phyloP scores from a whole-genome alignment of 2,888 invertebrate genomes.

The Parnassius glacialis region DNA sequence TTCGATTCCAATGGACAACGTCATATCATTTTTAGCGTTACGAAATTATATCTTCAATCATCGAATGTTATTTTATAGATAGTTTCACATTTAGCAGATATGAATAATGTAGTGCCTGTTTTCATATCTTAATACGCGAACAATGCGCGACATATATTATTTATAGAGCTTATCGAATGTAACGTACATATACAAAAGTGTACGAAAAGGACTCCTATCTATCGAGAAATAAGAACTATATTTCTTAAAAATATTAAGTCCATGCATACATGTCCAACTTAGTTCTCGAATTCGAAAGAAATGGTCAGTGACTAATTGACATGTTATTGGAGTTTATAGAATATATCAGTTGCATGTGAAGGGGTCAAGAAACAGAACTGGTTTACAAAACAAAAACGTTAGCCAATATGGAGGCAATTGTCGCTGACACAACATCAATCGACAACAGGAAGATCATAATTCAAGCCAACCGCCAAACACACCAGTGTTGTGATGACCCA shows the following conservation, averaged over 20 bases:
- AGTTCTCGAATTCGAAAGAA: background rate
- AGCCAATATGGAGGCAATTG: slow-evolving; percentile 21
- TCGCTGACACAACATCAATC: slow-evolving; percentile 16
- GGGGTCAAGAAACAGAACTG: slow-evolving; percentile 16
- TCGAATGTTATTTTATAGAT: slow-evolving; percentile 39
- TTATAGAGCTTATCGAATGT: slow-evolving; percentile 3
- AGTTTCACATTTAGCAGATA: slow-evolving; percentile 37
- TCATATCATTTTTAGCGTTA: slow-evolving; percentile 1
- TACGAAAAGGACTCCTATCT: background rate
- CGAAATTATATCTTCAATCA: slow-evolving; percentile 30
- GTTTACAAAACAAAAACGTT: slow-evolving; percentile 22
- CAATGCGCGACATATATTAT: slow-evolving; percentile 22
- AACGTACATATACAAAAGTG: no score
- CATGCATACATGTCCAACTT: no score
- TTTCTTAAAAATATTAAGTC: no score
- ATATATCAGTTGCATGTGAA: slow-evolving; percentile 6
- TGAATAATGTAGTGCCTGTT: slow-evolving; percentile 18
- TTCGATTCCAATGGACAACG: background rate
- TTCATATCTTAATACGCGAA: slow-evolving; percentile 12
- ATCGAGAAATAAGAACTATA: no score
- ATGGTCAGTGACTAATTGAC: slow-evolving; percentile 14
- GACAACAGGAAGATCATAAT: slow-evolving; percentile 24
- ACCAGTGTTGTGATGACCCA: slow-evolving; percentile 8
- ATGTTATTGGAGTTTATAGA: slow-evolving; percentile 3
- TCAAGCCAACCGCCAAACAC: slow-evolving; percentile 19